phyloP scores from a whole-genome alignment of 2,113 vertebrate species.

The Campylomormyrus tamandua region DNA sequence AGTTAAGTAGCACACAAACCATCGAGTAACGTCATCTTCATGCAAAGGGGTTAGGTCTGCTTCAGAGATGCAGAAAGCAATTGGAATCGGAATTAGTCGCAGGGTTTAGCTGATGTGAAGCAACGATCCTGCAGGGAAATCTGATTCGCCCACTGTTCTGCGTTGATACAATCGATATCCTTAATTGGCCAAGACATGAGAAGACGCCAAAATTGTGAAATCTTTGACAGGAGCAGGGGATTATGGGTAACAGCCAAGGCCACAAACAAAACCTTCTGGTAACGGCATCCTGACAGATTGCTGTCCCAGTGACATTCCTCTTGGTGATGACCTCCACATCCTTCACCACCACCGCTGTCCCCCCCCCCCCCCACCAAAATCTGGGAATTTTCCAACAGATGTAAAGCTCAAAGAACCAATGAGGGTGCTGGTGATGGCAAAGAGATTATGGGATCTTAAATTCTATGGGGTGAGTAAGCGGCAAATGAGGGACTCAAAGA shows the following conservation, averaged over 20 bases:
- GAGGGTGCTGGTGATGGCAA: background rate
- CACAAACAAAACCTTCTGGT: background rate
- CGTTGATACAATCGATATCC: background rate
- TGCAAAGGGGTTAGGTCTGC: background rate
- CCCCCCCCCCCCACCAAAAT: background rate
- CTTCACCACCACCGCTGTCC: background rate
- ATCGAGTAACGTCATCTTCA: background rate
- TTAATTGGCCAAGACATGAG: background rate
- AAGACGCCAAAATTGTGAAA: background rate
- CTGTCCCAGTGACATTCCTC: background rate
- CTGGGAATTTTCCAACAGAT: background rate
- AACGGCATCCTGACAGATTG: background rate
- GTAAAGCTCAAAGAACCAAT: background rate
- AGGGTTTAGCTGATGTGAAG: background rate
- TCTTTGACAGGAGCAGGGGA: background rate
- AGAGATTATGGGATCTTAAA: background rate
- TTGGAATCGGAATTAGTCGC: background rate
- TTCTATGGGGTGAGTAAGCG: background rate
- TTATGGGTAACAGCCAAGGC: background rate
- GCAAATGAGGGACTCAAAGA: background rate
- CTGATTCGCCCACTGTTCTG: background rate
- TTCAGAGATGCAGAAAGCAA: background rate
- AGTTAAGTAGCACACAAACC: background rate
- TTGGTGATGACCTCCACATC: background rate
- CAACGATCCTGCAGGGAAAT: background rate